These are phyloP conservation scores for Lochmaea crataegi DNA, from an alignment of 2,888 invertebrate genomes.

Conservation along the genomic window DNA sequence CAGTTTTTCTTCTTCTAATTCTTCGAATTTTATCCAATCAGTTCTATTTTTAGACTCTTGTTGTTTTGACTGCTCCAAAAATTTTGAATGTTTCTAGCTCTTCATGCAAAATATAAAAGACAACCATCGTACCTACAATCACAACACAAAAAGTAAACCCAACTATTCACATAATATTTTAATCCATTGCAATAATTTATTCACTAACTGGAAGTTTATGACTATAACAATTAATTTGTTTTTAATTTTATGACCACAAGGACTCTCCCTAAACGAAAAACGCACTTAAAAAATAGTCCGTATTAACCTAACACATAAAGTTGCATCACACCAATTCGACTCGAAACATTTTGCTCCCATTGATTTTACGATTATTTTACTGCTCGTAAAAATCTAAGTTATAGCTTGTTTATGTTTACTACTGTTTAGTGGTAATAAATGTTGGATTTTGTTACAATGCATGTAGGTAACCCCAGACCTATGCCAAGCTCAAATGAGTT, in stretches of 20 bases:
- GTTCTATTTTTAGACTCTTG: constrained; percentile 44
- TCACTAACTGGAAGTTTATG: background rate
- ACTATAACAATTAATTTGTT: background rate
- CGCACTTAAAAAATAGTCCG: constrained; percentile 38
- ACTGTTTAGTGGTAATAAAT: constrained; percentile 65
- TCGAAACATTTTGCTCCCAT: constrained; percentile 60
- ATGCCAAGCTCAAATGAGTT: constrained; percentile 61
- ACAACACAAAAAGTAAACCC: no score
- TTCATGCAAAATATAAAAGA: no score
- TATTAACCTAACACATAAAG: constrained; percentile 24
- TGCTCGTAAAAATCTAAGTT: constrained; percentile 66
- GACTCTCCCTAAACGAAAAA: background rate
- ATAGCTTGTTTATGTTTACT: constrained; percentile 67
- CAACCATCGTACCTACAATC: no score
- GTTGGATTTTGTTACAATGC: constrained; percentile 60
- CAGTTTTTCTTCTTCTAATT: constrained; percentile 42
- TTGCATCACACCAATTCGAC: constrained; percentile 48
- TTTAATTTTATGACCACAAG: background rate
- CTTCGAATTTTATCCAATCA: constrained; percentile 35
- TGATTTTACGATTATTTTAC: constrained; percentile 66
- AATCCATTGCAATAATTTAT: no score
- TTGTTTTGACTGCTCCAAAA: constrained; percentile 49
- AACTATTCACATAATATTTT: no score
- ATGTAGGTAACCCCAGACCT: constrained; percentile 59
- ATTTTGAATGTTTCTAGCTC: no score